Percentiles rank a stretch among this genome's conserved stretches.
Conservation (phyloP, 2,113 vertebrate genomes). For the Rhea pennata region DNA sequence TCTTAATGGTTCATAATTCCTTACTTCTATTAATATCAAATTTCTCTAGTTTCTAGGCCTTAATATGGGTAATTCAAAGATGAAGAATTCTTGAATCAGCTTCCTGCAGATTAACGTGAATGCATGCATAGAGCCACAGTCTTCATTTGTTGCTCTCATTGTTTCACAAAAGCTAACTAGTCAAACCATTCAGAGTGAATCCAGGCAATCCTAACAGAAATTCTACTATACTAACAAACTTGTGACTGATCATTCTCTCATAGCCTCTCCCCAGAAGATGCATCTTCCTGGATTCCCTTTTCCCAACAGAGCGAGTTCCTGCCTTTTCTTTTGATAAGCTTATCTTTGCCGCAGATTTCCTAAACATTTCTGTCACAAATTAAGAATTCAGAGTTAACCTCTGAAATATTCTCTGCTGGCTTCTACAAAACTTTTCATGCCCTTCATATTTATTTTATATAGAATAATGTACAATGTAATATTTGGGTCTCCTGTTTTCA, state of each 20-base stretch:
- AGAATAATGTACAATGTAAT: not conserved
- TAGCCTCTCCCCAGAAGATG: not conserved
- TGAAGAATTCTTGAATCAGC: not conserved
- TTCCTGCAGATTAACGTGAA: not conserved
- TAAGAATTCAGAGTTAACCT: not conserved
- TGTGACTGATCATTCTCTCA: not conserved
- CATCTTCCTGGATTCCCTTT: not conserved
- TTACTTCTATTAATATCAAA: not conserved
- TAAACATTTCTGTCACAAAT: not conserved
- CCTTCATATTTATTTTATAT: conserved; percentile 27
- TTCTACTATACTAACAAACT: not conserved
- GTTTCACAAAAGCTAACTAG: not conserved
- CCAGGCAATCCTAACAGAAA: not conserved
- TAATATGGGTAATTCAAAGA: not conserved
- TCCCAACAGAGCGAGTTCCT: accelerated
- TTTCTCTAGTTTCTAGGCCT: not conserved
- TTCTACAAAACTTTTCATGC: not conserved
- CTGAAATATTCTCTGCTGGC: conserved; percentile 29
- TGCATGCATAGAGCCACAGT: not conserved
- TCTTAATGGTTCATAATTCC: not conserved
- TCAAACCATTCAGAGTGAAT: not conserved
- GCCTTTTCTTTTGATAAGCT: not conserved
- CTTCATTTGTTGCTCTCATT: not conserved
- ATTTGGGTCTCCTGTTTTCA: conserved; percentile 42
- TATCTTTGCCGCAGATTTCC: not conserved